Evolutionary conservation across 2,888 invertebrate genomes (phyloP).

Genomic region (Lasioglossum figueresi): DNA sequence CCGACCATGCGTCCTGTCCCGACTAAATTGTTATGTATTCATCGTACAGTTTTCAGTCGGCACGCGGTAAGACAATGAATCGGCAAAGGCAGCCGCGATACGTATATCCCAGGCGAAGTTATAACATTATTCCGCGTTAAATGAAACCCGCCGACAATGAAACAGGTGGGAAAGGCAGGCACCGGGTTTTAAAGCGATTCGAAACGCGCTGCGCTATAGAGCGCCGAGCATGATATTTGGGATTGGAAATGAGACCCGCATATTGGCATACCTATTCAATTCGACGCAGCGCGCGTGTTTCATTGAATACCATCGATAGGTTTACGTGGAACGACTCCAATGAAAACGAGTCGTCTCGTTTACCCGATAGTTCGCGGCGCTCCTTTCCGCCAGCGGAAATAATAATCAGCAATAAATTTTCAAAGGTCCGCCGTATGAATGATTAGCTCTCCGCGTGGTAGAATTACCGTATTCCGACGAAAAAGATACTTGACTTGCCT

Average conservation of each 20-base stretch:
- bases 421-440: constrained; percentile 19
- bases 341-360: constrained; percentile 55
- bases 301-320: constrained; percentile 67
- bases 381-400: constrained; percentile 46
- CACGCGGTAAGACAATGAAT: constrained; percentile 27
- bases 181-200: constrained; percentile 55
- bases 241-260: constrained; percentile 67
- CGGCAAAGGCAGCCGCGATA: constrained; percentile 29
- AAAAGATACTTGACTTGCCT: neutral
- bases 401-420: constrained; percentile 47
- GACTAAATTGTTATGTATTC: constrained; percentile 5
- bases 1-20: neutral
- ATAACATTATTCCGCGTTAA: constrained; percentile 61
- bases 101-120: constrained; percentile 30
- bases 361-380: constrained; percentile 51
- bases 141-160: constrained; percentile 52
- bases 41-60: neutral
- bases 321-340: constrained; percentile 47
- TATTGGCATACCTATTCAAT: constrained; percentile 65
- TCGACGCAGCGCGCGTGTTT: constrained; percentile 58
- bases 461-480: neutral
- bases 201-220: constrained; percentile 20
- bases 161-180: constrained; percentile 38
- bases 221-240: constrained; percentile 47
- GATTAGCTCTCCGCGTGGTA: constrained; percentile 21